Base-by-base conservation (phyloP, 2,888 invertebrate genomes). In the Hipparchia semele region DNA sequence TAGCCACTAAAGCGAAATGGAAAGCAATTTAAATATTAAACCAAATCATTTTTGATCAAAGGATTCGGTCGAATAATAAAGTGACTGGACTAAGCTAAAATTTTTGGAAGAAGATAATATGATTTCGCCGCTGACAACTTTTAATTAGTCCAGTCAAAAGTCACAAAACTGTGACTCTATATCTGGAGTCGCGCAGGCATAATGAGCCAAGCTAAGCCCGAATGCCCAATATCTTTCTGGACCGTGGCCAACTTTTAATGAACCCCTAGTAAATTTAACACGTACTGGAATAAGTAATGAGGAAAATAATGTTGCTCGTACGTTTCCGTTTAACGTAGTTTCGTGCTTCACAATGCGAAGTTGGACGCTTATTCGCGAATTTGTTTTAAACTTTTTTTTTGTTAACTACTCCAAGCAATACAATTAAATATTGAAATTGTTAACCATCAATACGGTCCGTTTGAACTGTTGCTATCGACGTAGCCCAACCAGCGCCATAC, bases 271-370 rank as follows among this genome's bases (percentile, higher is more conserved):
- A 78, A 79, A 79, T 79, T 80, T 79, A 78, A 80, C 80, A 80
- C 79, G 77, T 78, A 79, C 78, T 76, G 78, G 84, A 87, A 88
- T 90, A 89, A 87, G 85, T 87, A 86, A 87, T 84, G 81, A 81
- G 80, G 78, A 80, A 83, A 82, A 80, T 84, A 83, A 84, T 79
- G 78, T 78, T 79, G 73, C 75, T 74, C 77, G 76, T 78, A 77
- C 71, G 71, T 78, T 76, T 68, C 70, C 73, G 70, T 70, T 72
- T 69, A 69, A 76, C 75, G 68, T 62, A 64, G 70, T 66, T 70
- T 67, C 71, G 59, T 33, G 62, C 49, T 59, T 53, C 49, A 51
- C 64, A 49, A 62, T 51, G 67, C 60, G n/a, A 45, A 68, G 59
- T 71, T n/a, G 56, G 68, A 13, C 23, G 33, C 46, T 71, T 56